A percentile compares a stretch with the other conserved stretches of the same genome.
phyloP scores from a whole-genome alignment of 2,888 invertebrate species.

The Biston betularia region DNA sequence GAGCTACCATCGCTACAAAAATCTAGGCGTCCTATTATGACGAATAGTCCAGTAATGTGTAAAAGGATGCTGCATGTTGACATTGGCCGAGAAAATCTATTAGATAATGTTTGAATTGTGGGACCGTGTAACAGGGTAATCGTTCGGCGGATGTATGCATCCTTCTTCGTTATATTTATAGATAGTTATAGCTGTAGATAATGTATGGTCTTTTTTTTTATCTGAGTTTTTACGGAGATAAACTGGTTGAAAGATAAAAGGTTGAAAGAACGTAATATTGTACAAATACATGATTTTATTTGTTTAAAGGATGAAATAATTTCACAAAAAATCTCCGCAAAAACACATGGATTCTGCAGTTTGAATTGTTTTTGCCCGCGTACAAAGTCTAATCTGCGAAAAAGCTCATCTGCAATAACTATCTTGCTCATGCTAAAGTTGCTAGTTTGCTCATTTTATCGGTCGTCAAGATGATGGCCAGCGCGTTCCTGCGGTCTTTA shows the following conservation, averaged over 20 bases:
- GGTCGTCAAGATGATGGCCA: no score
- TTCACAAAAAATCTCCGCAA: no score
- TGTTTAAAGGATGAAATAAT: no score
- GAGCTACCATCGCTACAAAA: no score
- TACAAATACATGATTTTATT: background rate
- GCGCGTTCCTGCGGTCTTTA: no score
- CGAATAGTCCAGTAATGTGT: background rate
- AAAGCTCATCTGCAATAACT: no score
- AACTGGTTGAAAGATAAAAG: background rate
- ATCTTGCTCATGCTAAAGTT: no score
- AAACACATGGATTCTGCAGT: no score
- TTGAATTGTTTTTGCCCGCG: no score
- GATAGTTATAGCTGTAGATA: background rate
- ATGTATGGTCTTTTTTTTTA: background rate
- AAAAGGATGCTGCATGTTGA: background rate
- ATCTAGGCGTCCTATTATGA: background rate
- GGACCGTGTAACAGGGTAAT: background rate
- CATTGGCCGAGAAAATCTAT: background rate
- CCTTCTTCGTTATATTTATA: background rate
- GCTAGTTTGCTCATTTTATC: no score
- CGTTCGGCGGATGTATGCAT: background rate
- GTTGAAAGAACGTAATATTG: background rate
- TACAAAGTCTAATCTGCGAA: no score
- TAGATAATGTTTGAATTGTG: background rate
- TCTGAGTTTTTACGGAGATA: background rate